These are phyloP conservation scores for Stichopus horrens DNA, from an alignment of 53 echinoderm and acorn worm genomes.

Conservation along the genomic window DNA sequence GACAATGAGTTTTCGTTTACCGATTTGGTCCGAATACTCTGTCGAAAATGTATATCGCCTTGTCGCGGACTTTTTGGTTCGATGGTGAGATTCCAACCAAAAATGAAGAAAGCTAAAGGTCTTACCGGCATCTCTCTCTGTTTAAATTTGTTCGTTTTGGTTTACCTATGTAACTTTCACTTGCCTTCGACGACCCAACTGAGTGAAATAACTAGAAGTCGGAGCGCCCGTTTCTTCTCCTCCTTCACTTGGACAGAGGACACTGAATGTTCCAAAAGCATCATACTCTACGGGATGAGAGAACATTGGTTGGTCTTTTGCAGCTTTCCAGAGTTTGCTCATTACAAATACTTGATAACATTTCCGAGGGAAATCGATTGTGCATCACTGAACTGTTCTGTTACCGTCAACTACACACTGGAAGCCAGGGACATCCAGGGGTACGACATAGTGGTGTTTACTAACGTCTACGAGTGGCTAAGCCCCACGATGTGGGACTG, in stretches of 20 bases:
- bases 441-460: slow-evolving; percentile 1
- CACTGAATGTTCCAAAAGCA: background rate
- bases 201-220: background rate
- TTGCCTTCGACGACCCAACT: slow-evolving; percentile 1
- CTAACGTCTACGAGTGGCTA: slow-evolving; percentile 13
- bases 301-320: background rate
- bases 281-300: slow-evolving; percentile 1
- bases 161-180: slow-evolving; percentile 5
- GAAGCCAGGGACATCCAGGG: background rate
- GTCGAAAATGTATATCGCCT: background rate
- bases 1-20: background rate
- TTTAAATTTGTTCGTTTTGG: slow-evolving; percentile 1
- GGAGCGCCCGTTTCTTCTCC: slow-evolving; percentile 10
- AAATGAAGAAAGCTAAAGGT: background rate
- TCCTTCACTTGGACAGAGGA: background rate
- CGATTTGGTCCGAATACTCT: background rate
- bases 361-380: background rate
- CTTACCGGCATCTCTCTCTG: background rate
- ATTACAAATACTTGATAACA: background rate
- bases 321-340: background rate
- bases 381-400: background rate
- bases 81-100: background rate
- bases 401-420: background rate
- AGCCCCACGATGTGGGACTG: background rate
- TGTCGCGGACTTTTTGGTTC: background rate